Conservation (phyloP, 1,140 invertebrate species). For the Galendromus occidentalis region DNA sequence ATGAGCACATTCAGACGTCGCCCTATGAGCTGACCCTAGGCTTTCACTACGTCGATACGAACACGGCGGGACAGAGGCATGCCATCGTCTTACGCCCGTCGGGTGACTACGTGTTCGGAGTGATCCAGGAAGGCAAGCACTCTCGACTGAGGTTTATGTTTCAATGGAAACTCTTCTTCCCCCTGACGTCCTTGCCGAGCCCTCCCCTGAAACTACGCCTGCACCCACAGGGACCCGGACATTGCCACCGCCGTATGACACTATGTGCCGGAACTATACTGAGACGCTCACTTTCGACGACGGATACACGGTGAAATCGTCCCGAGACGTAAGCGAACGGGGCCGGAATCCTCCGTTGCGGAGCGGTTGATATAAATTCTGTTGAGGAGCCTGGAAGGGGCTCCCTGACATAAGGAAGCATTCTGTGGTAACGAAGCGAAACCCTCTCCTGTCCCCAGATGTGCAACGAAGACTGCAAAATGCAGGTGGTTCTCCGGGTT, state of each 20-base stretch:
- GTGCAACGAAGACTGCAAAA: slow-evolving; percentile 8
- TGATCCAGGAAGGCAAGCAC: not conserved
- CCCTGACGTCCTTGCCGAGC: no score
- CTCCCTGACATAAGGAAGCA: no score
- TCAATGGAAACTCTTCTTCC: no score
- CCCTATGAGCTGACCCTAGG: not conserved
- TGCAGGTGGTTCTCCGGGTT: not conserved
- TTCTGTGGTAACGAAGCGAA: no score
- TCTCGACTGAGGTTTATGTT: no score
- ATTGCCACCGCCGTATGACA: not conserved
- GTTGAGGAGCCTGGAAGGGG: no score
- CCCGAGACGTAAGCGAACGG: not conserved
- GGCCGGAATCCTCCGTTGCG: no score
- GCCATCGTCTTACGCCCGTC: not conserved
- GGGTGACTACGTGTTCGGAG: slow-evolving; percentile 6
- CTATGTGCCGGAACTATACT: not conserved
- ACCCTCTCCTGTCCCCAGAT: not conserved
- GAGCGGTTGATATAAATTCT: no score
- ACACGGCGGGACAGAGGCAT: not conserved
- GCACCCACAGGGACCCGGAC: not conserved
- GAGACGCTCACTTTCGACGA: not conserved
- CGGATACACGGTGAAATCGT: not conserved
- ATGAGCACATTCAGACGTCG: not conserved
- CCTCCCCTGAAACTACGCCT: no score
- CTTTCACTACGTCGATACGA: slow-evolving; percentile 6